These are phyloP conservation scores for Vanessa atalanta DNA, from an alignment of 1,140 invertebrate species.

Conservation along the genomic window DNA sequence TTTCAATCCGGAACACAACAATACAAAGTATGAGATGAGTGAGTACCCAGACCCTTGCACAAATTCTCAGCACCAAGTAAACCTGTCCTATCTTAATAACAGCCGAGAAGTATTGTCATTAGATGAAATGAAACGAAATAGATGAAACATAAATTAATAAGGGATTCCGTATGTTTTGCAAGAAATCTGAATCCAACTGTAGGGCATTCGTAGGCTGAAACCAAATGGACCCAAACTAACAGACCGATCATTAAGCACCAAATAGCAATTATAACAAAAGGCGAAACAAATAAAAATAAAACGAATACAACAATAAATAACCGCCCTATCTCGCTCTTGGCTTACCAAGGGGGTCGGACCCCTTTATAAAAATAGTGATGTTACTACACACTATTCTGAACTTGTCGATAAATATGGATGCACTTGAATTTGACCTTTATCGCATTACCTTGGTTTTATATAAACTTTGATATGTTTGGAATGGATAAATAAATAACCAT, in stretches of 20 bases:
- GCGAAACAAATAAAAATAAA: constrained; percentile 74
- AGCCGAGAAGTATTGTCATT: too few relatives aligned
- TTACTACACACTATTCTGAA: not conserved
- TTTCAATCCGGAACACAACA: too few relatives aligned
- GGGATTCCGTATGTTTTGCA: too few relatives aligned
- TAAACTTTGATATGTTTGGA: not conserved
- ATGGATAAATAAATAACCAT: not conserved
- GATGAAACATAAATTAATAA: too few relatives aligned
- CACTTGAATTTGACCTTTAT: constrained; percentile 43
- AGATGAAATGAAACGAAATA: too few relatives aligned
- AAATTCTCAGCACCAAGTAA: too few relatives aligned
- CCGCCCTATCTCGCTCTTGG: constrained; percentile 54
- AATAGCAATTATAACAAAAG: constrained; percentile 61
- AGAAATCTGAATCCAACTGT: not conserved
- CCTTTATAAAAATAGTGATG: constrained; percentile 54
- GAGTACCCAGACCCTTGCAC: too few relatives aligned
- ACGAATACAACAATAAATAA: constrained; percentile 68
- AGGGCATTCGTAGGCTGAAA: not conserved
- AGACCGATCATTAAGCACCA: constrained; percentile 61
- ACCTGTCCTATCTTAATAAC: too few relatives aligned
- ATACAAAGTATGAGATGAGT: too few relatives aligned
- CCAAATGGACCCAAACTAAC: constrained; percentile 30
- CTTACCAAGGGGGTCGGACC: constrained; percentile 56
- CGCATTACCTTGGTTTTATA: not conserved
- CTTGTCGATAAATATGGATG: constrained; percentile 46